Evolutionary conservation across 2,888 invertebrate genomes (phyloP).

Genomic region (Linnaemya tessellans): DNA sequence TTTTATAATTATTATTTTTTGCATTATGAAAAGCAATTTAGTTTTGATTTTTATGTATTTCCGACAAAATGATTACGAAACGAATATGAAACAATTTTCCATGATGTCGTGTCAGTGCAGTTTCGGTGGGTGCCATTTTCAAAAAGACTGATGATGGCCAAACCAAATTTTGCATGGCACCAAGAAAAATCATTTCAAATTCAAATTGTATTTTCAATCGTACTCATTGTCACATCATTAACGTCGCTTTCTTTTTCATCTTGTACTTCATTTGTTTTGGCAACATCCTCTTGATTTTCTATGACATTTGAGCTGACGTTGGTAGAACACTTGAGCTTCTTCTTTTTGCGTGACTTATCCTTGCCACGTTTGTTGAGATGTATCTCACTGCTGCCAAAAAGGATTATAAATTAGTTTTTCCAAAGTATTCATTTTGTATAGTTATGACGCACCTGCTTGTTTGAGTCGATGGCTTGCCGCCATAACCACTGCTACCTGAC

Average conservation of each 20-base stretch:
- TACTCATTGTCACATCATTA: constrained; percentile 74
- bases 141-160: too few species aligned
- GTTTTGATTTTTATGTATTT: too few species aligned
- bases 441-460: constrained; percentile 83
- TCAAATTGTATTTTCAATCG: neutral
- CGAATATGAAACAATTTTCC: too few species aligned
- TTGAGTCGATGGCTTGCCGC: constrained; percentile 87
- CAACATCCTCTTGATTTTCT: constrained; percentile 74
- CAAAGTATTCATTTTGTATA: neutral
- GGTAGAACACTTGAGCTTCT: constrained; percentile 78
- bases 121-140: too few species aligned
- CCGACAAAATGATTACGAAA: too few species aligned
- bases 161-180: too few species aligned
- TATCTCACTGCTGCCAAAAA: constrained; percentile 76
- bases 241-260: constrained; percentile 70
- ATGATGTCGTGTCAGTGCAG: too few species aligned
- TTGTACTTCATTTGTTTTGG: constrained; percentile 70
- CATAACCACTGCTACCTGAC: constrained; percentile 92
- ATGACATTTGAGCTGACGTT: constrained; percentile 68
- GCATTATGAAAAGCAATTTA: too few species aligned
- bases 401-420: neutral
- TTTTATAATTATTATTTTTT: too few species aligned
- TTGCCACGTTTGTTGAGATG: constrained; percentile 79
- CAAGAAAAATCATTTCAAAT: too few species aligned
- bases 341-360: constrained; percentile 81